These are phyloP conservation scores for Pristionchus mayeri DNA, from an alignment of 2,888 invertebrate species.

Conservation along the genomic window DNA sequence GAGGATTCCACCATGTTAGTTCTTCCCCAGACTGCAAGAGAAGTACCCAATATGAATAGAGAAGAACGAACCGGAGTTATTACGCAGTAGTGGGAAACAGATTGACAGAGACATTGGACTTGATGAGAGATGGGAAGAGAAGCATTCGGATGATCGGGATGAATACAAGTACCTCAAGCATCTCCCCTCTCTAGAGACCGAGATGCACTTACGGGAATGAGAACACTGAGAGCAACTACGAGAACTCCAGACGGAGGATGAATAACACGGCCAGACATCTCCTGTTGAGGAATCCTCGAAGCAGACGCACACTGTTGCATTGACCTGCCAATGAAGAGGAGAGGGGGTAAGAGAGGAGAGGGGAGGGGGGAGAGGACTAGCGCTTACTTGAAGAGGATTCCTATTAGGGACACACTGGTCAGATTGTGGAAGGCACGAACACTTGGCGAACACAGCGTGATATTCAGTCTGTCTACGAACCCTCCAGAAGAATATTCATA, in stretches of 20 bases:
- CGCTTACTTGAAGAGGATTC: constrained; percentile 70
- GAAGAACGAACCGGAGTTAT: constrained; percentile 55
- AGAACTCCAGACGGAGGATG: constrained; percentile 63
- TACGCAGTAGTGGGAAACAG: constrained; percentile 75
- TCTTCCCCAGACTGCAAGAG: constrained; percentile 52
- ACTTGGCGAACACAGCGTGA: constrained; percentile 73
- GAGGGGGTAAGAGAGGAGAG: no score
- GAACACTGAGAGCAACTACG: constrained; percentile 71
- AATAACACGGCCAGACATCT: constrained; percentile 76
- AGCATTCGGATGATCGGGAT: constrained; percentile 73
- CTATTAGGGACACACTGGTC: constrained; percentile 75
- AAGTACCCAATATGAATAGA: neutral
- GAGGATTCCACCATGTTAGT: constrained; percentile 74
- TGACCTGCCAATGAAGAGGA: no score
- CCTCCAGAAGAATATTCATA: neutral
- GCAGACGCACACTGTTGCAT: constrained; percentile 74
- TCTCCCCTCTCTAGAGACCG: no score
- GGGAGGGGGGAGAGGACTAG: no score
- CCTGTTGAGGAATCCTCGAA: constrained; percentile 75
- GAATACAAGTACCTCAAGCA: constrained; percentile 75
- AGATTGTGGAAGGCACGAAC: constrained; percentile 68
- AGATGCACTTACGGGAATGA: constrained; percentile 71
- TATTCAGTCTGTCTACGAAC: constrained; percentile 68
- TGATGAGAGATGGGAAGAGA: constrained; percentile 53
- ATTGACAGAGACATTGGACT: constrained; percentile 71